Evolutionary conservation across 2,888 invertebrate species (phyloP).

Genomic region (Tuberolachnus salignus): DNA sequence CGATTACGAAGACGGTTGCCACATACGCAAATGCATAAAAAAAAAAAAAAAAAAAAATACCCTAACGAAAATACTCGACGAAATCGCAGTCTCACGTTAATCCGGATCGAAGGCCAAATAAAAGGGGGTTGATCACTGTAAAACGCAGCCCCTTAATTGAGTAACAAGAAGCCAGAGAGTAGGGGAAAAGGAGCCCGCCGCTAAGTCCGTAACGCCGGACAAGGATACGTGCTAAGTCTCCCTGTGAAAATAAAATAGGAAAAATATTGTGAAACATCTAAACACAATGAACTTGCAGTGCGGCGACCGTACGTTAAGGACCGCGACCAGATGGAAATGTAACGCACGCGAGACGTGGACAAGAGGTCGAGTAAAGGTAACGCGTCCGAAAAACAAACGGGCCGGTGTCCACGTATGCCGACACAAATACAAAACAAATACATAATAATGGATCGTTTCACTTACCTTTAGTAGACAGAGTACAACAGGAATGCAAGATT

Average conservation of each 20-base stretch:
- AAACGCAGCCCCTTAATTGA: too few relatives aligned
- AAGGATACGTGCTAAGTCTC: too few relatives aligned
- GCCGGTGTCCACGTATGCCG: background rate
- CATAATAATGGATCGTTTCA: background rate
- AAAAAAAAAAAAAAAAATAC: background rate
- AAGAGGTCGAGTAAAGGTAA: too few relatives aligned
- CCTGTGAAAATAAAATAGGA: too few relatives aligned
- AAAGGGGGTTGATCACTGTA: background rate
- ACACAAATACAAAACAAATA: background rate
- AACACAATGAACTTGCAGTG: too few relatives aligned
- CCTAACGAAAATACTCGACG: too few relatives aligned
- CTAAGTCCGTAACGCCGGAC: too few relatives aligned
- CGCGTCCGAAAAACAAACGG: background rate
- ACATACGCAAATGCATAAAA: constrained; percentile 11
- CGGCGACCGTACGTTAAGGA: too few relatives aligned
- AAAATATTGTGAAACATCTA: too few relatives aligned
- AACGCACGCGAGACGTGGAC: background rate
- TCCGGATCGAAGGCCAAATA: background rate
- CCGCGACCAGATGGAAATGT: background rate
- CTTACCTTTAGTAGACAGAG: constrained; percentile 20
- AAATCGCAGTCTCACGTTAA: background rate
- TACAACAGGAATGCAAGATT: background rate
- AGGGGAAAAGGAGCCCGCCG: too few relatives aligned
- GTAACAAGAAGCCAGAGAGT: too few relatives aligned
- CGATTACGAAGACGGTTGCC: background rate